Percentiles rank a stretch among this genome's conserved stretches.
These are phyloP conservation scores for Fabriciana adippe DNA, from an alignment of 2,888 invertebrate species.

Conservation along the genomic window DNA sequence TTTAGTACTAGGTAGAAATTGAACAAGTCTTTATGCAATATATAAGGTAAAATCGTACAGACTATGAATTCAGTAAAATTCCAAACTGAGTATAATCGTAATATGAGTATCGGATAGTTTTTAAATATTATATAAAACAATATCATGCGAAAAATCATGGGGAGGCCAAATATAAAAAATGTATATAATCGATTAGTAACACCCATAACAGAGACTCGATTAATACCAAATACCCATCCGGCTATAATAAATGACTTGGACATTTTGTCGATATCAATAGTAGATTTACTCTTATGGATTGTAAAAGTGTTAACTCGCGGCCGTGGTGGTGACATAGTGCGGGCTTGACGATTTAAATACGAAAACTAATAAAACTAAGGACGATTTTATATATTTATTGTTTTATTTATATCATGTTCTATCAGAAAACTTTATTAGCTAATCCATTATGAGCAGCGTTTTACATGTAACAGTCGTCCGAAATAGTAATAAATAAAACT, in stretches of 20 bases:
- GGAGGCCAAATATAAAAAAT: constrained; percentile 17
- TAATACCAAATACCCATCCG: constrained; percentile 36
- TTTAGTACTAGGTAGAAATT: no score
- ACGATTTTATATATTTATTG: neutral
- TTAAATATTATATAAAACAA: constrained; percentile 5
- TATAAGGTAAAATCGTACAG: no score
- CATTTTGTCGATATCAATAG: constrained; percentile 20
- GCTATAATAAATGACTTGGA: constrained; percentile 34
- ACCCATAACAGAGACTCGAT: constrained; percentile 38
- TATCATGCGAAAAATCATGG: constrained; percentile 15
- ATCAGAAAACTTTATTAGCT: neutral
- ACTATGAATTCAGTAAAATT: constrained; percentile 24
- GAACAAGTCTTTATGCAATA: no score
- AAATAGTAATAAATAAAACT: no score
- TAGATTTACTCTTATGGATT: neutral
- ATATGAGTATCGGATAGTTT: neutral
- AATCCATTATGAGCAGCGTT: neutral
- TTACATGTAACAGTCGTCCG: neutral
- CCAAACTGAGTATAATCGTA: neutral
- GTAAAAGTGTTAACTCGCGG: constrained; percentile 28
- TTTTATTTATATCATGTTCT: neutral
- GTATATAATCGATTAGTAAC: constrained; percentile 22
- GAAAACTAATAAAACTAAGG: neutral
- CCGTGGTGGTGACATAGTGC: constrained; percentile 27
- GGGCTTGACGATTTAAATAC: neutral